phyloP scores from a whole-genome alignment of 2,113 vertebrate genomes.

The Gymnocephalus cernua region DNA sequence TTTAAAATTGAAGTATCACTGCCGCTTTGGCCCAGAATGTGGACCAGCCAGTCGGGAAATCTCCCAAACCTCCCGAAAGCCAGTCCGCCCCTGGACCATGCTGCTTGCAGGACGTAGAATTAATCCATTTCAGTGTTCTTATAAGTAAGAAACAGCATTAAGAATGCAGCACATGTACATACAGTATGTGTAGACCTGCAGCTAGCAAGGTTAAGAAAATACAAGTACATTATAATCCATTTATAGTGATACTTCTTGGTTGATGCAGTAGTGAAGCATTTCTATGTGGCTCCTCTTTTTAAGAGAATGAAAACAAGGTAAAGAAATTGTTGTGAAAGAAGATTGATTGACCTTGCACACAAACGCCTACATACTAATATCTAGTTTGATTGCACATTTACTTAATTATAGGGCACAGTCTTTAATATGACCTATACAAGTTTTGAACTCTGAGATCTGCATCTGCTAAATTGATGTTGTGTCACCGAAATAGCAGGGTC shows the following conservation, averaged over 20 bases:
- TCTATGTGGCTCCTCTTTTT: neutral
- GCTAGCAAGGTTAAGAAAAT: neutral
- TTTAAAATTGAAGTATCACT: too few relatives aligned
- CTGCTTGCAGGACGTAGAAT: slow-evolving; percentile 15
- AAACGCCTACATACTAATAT: neutral
- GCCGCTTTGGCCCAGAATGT: too few relatives aligned
- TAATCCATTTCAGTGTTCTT: slow-evolving; percentile 6
- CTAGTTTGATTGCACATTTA: neutral
- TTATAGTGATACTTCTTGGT: neutral
- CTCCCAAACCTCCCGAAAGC: too few relatives aligned
- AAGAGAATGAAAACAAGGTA: neutral
- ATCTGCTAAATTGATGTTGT: neutral
- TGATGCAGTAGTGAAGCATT: neutral
- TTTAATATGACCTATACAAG: too few relatives aligned
- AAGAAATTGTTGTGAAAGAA: neutral
- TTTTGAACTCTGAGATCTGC: neutral
- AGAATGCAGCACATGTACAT: neutral
- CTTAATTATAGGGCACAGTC: too few relatives aligned
- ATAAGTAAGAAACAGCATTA: neutral
- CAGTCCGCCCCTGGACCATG: neutral
- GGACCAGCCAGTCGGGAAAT: too few relatives aligned
- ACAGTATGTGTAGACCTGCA: neutral
- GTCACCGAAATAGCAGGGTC: too few relatives aligned
- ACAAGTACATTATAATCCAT: neutral
- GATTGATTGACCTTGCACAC: neutral